Evolutionary conservation across 1,140 invertebrate species (phyloP).

Genomic region (Gonatopus flavifemur): DNA sequence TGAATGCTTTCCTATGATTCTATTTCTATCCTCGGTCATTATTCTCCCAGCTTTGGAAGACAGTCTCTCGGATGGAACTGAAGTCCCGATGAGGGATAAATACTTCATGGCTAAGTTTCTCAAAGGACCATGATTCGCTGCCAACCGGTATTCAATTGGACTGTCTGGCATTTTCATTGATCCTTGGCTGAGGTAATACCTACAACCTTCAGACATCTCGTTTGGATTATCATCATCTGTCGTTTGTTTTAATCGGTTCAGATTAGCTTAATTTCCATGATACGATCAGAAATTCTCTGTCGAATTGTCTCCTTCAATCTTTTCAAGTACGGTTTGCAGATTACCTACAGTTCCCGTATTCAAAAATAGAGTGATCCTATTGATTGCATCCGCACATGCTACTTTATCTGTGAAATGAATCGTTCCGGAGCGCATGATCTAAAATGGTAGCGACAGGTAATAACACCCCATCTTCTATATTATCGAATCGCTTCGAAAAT

Average conservation of each 20-base stretch:
- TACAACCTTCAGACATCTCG: slow-evolving; percentile 2
- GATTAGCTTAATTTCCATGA: too few species aligned
- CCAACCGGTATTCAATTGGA: slow-evolving; percentile 8
- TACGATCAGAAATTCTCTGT: neutral
- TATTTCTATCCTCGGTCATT: slow-evolving; percentile 17
- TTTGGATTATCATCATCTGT: too few species aligned
- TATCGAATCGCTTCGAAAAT: slow-evolving; percentile 1
- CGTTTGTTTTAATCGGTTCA: too few species aligned
- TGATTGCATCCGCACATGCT: too few species aligned
- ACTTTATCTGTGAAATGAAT: too few species aligned
- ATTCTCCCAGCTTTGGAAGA: slow-evolving; percentile 48
- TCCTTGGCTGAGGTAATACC: slow-evolving; percentile 6
- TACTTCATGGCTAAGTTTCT: slow-evolving; percentile 36
- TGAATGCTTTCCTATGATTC: slow-evolving; percentile 6
- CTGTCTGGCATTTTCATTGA: slow-evolving; percentile 4
- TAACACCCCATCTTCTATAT: neutral
- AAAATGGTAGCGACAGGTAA: too few species aligned
- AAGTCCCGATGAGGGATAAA: slow-evolving; percentile 42
- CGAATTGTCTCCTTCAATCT: slow-evolving; percentile 1
- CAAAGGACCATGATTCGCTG: neutral
- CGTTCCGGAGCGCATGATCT: too few species aligned
- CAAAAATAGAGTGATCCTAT: too few species aligned
- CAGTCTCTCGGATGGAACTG: slow-evolving; percentile 46
- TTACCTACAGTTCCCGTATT: too few species aligned
- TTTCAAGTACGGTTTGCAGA: too few species aligned